Evolutionary conservation across 2,888 invertebrate species (phyloP).

Genomic region (Drosophila robusta): DNA sequence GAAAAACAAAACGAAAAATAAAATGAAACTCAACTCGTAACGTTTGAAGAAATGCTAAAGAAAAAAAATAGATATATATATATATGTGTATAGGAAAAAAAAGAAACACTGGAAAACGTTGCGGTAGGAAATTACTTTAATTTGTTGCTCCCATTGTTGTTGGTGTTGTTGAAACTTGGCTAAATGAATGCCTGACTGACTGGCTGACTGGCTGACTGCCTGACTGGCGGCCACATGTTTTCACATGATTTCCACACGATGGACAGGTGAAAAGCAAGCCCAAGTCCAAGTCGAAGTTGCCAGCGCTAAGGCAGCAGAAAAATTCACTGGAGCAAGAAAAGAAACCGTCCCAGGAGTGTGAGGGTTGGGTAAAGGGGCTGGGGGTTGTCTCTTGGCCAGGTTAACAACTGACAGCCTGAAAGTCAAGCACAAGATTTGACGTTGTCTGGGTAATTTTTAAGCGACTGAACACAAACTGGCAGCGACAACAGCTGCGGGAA

Average conservation of each 20-base stretch:
- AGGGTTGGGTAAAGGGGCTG: constrained; percentile 2
- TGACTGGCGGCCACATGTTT: constrained; percentile 78
- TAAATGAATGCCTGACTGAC: constrained; percentile 77
- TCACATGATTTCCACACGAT: constrained; percentile 80
- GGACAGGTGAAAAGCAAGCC: constrained; percentile 78
- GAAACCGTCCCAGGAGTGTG: constrained; percentile 43
- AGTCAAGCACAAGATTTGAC: constrained; percentile 73
- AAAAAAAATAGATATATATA: constrained; percentile 1
- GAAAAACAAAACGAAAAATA: constrained; percentile 30
- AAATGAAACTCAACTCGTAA: constrained; percentile 28
- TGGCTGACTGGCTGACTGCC: constrained; percentile 56
- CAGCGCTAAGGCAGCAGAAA: constrained; percentile 51
- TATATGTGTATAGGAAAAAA: not conserved
- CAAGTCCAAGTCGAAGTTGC: constrained; percentile 54
- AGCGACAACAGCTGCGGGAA: constrained; percentile 51
- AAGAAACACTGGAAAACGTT: constrained; percentile 60
- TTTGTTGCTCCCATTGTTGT: constrained; percentile 73
- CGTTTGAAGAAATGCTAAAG: constrained; percentile 40
- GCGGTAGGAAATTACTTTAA: constrained; percentile 81
- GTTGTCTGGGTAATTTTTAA: constrained; percentile 68
- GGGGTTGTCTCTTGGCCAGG: constrained; percentile 36
- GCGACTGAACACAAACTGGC: constrained; percentile 50
- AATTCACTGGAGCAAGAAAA: constrained; percentile 79
- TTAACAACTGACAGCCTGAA: constrained; percentile 64
- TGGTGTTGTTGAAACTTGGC: constrained; percentile 66